These are phyloP conservation scores for Bombus impatiens DNA, from an alignment of 1,140 invertebrate species.

Conservation along the genomic window DNA sequence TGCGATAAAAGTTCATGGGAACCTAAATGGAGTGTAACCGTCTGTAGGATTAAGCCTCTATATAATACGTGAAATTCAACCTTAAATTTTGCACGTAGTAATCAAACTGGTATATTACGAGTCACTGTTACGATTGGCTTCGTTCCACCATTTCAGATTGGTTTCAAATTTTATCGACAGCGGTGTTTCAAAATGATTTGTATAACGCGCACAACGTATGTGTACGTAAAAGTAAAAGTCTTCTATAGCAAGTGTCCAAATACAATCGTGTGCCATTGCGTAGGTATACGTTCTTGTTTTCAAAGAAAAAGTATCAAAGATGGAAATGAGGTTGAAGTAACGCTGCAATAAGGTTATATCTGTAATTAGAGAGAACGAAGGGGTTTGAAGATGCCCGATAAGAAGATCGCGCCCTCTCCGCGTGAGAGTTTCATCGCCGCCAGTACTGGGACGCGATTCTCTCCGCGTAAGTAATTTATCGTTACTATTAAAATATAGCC, in stretches of 20 bases:
- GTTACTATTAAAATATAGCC: constrained; percentile 81
- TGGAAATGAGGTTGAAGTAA: no score
- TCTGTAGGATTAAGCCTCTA: background rate
- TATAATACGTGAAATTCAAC: background rate
- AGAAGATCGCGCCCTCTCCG: constrained; percentile 63
- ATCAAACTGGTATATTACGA: background rate
- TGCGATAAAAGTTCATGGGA: background rate
- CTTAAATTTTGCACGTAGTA: background rate
- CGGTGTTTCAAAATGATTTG: no score
- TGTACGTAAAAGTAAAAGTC: no score
- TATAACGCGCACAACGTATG: no score
- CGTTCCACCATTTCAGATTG: no score
- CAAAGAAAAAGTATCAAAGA: no score
- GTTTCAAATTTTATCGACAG: no score
- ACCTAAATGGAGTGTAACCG: background rate
- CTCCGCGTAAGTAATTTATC: constrained; percentile 78
- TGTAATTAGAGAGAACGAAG: background rate
- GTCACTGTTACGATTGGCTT: no score
- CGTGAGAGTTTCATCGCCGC: constrained; percentile 75
- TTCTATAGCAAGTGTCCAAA: no score
- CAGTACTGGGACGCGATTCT: constrained; percentile 69
- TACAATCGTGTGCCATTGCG: no score
- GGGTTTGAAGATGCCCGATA: constrained; percentile 30
- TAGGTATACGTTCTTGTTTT: no score
- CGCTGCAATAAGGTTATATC: no score